Conservation (phyloP, 53 echinoderm and acorn worm species). For the Patiria pectinifera region DNA sequence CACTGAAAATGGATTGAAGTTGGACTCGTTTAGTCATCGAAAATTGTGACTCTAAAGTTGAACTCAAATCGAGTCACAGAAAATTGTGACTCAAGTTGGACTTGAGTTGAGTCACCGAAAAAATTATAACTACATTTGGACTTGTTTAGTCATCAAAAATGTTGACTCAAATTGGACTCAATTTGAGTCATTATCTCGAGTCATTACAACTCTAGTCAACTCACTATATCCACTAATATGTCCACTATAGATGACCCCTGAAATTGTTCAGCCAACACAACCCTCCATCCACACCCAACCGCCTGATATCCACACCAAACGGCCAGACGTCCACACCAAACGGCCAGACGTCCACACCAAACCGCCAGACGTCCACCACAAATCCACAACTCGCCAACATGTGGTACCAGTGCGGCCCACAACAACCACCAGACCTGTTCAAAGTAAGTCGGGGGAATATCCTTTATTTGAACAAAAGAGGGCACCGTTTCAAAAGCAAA, state of each 20-base stretch:
- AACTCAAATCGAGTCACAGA: no score
- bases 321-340: background rate
- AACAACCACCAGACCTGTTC: background rate
- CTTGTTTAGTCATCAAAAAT: no score
- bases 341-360: background rate
- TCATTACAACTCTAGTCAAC: no score
- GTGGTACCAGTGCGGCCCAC: background rate
- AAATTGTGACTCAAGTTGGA: no score
- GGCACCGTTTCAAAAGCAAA: no score
- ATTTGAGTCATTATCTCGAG: no score
- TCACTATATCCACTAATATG: background rate
- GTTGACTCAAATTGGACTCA: no score
- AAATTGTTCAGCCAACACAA: background rate
- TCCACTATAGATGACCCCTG: constrained; percentile 24
- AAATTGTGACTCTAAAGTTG: no score
- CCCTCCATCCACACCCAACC: background rate
- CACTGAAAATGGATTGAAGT: no score
- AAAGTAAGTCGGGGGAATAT: background rate
- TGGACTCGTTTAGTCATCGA: no score
- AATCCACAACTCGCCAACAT: background rate
- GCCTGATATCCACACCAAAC: background rate
- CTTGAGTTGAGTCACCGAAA: no score
- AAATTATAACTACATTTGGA: no score
- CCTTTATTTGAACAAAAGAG: background rate
- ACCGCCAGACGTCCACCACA: background rate